phyloP scores from a whole-genome alignment of 2,888 invertebrate genomes.

The Apocheima hispidaria region DNA sequence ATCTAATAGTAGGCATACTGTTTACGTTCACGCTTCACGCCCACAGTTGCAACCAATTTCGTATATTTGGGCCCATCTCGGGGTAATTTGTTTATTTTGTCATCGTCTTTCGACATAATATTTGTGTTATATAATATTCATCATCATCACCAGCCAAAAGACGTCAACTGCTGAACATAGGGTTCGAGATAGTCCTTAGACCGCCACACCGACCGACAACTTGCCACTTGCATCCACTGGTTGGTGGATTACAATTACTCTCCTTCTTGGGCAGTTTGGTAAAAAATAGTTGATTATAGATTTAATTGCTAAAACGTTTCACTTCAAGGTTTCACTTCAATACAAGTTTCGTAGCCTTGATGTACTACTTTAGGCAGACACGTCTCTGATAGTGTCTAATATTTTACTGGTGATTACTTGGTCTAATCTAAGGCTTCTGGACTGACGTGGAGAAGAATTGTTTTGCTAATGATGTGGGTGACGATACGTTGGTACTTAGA shows the following conservation, averaged over 20 bases:
- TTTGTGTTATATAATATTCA: no score
- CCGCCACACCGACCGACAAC: no score
- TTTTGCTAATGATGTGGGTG: slow-evolving; percentile 15
- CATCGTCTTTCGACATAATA: slow-evolving; percentile 22
- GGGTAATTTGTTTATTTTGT: slow-evolving; percentile 17
- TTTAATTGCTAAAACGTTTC: slow-evolving; percentile 1
- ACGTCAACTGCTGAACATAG: no score
- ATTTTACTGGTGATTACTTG: slow-evolving; percentile 17
- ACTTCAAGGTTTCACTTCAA: slow-evolving; percentile 5
- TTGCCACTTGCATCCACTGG: no score
- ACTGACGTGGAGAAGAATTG: slow-evolving; percentile 25
- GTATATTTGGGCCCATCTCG: slow-evolving; percentile 20
- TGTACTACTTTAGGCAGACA: slow-evolving; percentile 21
- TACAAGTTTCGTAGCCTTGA: slow-evolving; percentile 25
- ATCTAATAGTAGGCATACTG: no score
- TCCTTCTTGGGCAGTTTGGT: no score
- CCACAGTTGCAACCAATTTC: slow-evolving; percentile 23
- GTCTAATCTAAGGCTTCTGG: slow-evolving; percentile 28
- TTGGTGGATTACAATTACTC: no score
- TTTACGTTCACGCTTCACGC: slow-evolving; percentile 20
- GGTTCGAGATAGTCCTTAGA: no score
- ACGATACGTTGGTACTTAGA: slow-evolving; percentile 8
- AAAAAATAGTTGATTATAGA: no score
- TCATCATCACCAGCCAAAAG: no score
- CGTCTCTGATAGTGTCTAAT: slow-evolving; percentile 15